phyloP scores from a whole-genome alignment of 2,113 vertebrate species.

The Camarhynchus parvulus region DNA sequence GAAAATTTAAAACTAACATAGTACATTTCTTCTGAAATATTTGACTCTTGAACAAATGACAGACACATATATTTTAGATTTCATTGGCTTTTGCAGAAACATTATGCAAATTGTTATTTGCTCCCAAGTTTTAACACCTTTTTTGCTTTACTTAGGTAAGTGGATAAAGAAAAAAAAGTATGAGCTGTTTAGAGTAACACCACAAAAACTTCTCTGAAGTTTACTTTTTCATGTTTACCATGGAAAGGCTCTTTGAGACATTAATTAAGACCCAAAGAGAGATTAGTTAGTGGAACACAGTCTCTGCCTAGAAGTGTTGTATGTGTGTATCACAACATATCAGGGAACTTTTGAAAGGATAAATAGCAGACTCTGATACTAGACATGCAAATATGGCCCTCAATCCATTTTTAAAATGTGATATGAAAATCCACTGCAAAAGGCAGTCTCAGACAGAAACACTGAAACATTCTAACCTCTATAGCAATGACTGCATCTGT shows the following conservation, averaged over 20 bases:
- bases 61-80: neutral
- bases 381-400: neutral
- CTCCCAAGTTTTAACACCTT: neutral
- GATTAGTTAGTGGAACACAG: neutral
- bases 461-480: neutral
- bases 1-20: neutral
- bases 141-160: neutral
- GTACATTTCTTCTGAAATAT: neutral
- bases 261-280: neutral
- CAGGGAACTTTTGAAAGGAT: neutral
- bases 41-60: slow-evolving; percentile 16
- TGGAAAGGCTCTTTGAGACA: neutral
- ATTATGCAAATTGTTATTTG: neutral
- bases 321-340: neutral
- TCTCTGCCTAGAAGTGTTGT: neutral
- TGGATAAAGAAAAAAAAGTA: neutral
- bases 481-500: neutral
- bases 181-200: neutral
- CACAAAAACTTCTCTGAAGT: neutral
- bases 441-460: neutral
- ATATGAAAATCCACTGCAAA: neutral
- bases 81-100: neutral
- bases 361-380: neutral
- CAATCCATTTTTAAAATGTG: neutral
- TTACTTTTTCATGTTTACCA: neutral